phyloP scores from a whole-genome alignment of 2,113 vertebrate species.

The Speoplatyrhinus poulsoni region DNA sequence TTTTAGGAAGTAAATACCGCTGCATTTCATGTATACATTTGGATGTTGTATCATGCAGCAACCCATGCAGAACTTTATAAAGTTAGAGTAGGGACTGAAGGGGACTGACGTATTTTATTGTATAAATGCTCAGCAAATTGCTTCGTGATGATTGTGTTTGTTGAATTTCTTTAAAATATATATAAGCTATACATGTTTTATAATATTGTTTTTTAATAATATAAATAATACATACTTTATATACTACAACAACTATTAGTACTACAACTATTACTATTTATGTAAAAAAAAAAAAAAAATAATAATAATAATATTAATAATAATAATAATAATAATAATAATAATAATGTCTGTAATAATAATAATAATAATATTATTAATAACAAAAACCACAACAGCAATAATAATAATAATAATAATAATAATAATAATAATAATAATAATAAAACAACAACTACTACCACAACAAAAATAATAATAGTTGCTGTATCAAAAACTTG shows the following conservation, averaged over 20 bases:
- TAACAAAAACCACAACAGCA: neutral
- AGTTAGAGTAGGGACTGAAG: too few species aligned
- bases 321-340: too few species aligned
- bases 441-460: neutral
- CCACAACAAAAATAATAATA: neutral
- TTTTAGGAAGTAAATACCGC: too few species aligned
- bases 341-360: neutral
- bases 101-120: too few species aligned
- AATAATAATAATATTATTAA: neutral
- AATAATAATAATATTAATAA: neutral
- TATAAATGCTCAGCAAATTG: too few species aligned
- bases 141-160: neutral
- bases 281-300: neutral
- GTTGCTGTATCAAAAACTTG: neutral
- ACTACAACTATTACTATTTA: too few species aligned
- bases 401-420: conserved; percentile 2
- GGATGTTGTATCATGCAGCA: too few species aligned
- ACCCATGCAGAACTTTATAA: too few species aligned
- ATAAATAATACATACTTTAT: neutral
- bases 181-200: neutral
- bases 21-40: too few species aligned
- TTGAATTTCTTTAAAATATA: neutral
- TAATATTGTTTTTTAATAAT: neutral
- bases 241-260: too few species aligned
- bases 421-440: conserved; percentile 5